phyloP scores from a whole-genome alignment of 2,113 vertebrate genomes.

The Perca schrenkii region DNA sequence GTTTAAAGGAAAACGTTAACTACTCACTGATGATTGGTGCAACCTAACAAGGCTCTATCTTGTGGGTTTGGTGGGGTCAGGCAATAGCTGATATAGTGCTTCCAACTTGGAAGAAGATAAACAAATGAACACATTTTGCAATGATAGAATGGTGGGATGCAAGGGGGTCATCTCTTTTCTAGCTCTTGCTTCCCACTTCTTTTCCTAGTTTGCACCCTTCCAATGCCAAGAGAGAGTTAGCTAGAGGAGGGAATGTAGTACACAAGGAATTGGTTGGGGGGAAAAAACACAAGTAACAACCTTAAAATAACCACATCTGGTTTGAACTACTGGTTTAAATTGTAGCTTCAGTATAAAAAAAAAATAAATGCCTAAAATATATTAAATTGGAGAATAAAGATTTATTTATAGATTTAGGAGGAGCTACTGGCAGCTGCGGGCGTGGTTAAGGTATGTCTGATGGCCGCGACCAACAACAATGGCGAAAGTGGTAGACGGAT shows the following conservation, averaged over 20 bases:
- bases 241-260: neutral
- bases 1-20: conserved; percentile 43
- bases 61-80: conserved; percentile 10
- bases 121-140: neutral
- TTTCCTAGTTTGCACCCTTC: neutral
- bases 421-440: too few species aligned
- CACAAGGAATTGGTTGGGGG: neutral
- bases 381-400: neutral
- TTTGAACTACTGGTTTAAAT: neutral
- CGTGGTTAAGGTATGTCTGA: too few species aligned
- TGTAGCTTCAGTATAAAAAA: neutral
- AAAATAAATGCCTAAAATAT: neutral
- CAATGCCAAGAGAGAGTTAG: neutral
- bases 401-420: neutral
- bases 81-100: neutral
- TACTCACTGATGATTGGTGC: conserved; percentile 1
- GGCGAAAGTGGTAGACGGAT: too few species aligned
- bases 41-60: neutral
- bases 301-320: neutral
- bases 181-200: neutral
- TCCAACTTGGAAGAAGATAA: conserved; percentile 8
- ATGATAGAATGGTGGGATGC: neutral
- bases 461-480: too few species aligned
- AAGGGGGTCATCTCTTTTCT: neutral
- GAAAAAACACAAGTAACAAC: neutral